Evolutionary conservation across 2,888 invertebrate genomes (phyloP), one percentile per base, ranked within the genome.

Genomic region (Loripinus fragilis): DNA sequence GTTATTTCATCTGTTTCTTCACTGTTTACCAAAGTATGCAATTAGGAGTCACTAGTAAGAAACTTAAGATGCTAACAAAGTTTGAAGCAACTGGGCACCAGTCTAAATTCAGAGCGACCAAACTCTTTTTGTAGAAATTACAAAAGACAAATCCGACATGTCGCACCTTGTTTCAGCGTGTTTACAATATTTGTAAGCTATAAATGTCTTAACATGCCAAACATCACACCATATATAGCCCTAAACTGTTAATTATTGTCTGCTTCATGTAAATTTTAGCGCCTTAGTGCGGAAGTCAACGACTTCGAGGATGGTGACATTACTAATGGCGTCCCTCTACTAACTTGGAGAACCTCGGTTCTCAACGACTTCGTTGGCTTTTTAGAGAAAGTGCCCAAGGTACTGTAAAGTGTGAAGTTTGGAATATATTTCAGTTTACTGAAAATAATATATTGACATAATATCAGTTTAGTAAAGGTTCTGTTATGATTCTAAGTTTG

Each of bases 161-260:
- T 7, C 8, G 7, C 17, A 3, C 20, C 45, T 7, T 30, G 60
- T 33, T 20, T 20, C 20, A 2, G 8, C 60, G 30, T 60, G 60
- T 60, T 60, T 28, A 60, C 60, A 60, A 7, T 20, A 60, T 5
- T 33, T 60, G 60, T 60, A 60, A 33, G 60, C 60, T 60, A 60
- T 28, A 28, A 28, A 60, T 60, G 33, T 33, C 30, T 33, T 60
- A 17, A 60, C 60, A 60, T 60, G 60, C 60, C 20, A 60, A 60
- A 60, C 8, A 33, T 5, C 20, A 60, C 33, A 33, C 33, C 12
- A n/a, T 60, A 60, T 60, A 60, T 60, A 28, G 60, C n/a, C 3
- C 33, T 60, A 25, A 52, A 20, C 8, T 38, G 38, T 38, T 38
- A 38, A 38, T 38, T 38, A 38, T 38, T 12, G 38, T 38, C 38